A percentile compares a stretch with the other conserved stretches of the same genome.
These are phyloP conservation scores for Cydia strobilella DNA, from an alignment of 1,140 invertebrate genomes.

Conservation along the genomic window DNA sequence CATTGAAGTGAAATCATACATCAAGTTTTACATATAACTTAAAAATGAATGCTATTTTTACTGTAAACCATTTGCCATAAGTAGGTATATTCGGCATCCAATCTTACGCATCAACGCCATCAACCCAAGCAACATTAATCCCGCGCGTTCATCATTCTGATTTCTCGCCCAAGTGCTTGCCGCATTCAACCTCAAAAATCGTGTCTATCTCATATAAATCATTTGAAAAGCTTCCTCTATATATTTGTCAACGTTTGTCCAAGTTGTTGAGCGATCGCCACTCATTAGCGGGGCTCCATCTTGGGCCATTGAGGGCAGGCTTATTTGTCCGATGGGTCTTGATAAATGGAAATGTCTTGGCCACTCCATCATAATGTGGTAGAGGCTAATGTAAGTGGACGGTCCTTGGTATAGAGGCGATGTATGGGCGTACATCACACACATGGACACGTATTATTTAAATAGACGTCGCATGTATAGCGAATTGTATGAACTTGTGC, in stretches of 20 bases:
- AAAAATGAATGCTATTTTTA: not conserved
- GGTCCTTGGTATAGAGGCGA: not conserved
- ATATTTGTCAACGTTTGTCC: constrained; percentile 56
- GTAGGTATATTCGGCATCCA: not conserved
- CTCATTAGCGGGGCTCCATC: constrained; percentile 50
- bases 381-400: constrained; percentile 33
- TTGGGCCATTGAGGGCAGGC: constrained; percentile 52
- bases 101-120: not conserved
- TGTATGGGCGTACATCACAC: not conserved
- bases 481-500: not conserved
- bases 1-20: too few species aligned
- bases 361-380: constrained; percentile 35
- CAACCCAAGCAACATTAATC: not conserved
- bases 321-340: constrained; percentile 50
- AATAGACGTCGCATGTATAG: not conserved
- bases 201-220: constrained; percentile 42
- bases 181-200: constrained; percentile 30
- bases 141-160: constrained; percentile 19
- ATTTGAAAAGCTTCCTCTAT: constrained; percentile 47
- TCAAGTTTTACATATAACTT: not conserved
- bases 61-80: not conserved
- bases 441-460: not conserved
- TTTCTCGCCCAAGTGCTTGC: constrained; percentile 9
- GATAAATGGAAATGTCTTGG: constrained; percentile 49
- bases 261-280: constrained; percentile 45